Conservation (phyloP, 2,797 vertebrate species). For the Catostomus latipinnis region DNA sequence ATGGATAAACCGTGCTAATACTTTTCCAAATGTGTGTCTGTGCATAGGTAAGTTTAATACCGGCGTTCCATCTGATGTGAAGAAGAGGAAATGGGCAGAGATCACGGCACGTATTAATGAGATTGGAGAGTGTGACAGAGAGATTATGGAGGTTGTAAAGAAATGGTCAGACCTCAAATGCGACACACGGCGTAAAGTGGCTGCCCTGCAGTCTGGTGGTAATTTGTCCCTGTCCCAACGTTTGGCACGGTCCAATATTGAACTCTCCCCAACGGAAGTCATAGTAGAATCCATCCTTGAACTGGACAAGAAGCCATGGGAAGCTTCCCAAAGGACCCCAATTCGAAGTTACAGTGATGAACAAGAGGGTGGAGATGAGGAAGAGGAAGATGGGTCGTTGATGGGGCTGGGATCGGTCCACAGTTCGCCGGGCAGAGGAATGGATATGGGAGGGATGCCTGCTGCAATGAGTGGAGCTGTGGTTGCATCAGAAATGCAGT, state of each 20-base stretch:
- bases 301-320: constrained; percentile 69
- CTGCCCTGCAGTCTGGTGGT: constrained; percentile 72
- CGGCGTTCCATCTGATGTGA: constrained; percentile 75
- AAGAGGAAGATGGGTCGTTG: constrained; percentile 75
- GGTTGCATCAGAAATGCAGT: constrained; percentile 28
- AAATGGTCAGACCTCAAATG: constrained; percentile 84
- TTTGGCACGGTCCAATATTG: constrained; percentile 64
- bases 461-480: constrained; percentile 33
- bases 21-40: constrained; percentile 14
- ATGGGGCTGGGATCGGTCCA: constrained; percentile 74
- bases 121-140: constrained; percentile 80
- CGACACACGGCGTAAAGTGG: constrained; percentile 81
- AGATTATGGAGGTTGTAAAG: constrained; percentile 82
- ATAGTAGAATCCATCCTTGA: constrained; percentile 81
- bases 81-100: constrained; percentile 81
- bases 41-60: constrained; percentile 79
- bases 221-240: constrained; percentile 2
- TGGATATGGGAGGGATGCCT: constrained; percentile 59
- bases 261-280: constrained; percentile 78
- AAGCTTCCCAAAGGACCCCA: constrained; percentile 58
- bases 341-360: constrained; percentile 63
- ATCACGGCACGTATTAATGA: constrained; percentile 81
- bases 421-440: constrained; percentile 69
- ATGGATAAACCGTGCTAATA: background rate
- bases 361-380: constrained; percentile 72